Conservation (phyloP, 2,113 vertebrate genomes). For the Lophochroa leadbeateri region DNA sequence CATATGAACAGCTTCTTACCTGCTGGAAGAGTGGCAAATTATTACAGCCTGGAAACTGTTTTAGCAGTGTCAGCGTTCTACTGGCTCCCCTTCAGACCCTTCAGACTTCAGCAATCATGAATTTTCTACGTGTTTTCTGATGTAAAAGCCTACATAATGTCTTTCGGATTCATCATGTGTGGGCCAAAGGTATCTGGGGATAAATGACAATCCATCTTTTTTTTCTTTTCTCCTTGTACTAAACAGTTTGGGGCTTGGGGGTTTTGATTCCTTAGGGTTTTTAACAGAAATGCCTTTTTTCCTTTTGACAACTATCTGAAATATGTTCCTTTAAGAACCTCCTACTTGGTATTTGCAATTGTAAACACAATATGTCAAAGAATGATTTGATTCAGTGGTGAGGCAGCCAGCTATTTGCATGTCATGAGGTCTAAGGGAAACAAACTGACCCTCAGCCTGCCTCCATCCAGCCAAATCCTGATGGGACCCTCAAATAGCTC, state of each 20-base stretch:
- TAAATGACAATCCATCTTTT: background rate
- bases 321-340: slow-evolving; percentile 60
- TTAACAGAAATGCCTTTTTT: background rate
- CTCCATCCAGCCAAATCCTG: slow-evolving; percentile 48
- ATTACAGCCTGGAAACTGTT: background rate
- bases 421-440: slow-evolving; percentile 69
- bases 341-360: slow-evolving; percentile 34
- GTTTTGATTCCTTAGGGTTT: background rate
- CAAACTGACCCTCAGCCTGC: slow-evolving; percentile 58
- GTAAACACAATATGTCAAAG: slow-evolving; percentile 58
- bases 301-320: slow-evolving; percentile 1
- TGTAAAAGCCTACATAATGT: background rate
- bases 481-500: slow-evolving; percentile 55
- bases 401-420: slow-evolving; percentile 59
- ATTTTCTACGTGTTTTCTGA: background rate
- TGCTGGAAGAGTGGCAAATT: background rate
- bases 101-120: background rate
- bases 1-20: background rate
- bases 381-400: slow-evolving; percentile 44
- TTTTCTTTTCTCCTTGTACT: background rate
- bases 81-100: background rate
- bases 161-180: background rate
- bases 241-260: background rate
- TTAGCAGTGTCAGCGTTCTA: background rate
- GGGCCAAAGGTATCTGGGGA: background rate